Evolutionary conservation across 2,113 vertebrate species (phyloP).

Genomic region (Proteles cristata): DNA sequence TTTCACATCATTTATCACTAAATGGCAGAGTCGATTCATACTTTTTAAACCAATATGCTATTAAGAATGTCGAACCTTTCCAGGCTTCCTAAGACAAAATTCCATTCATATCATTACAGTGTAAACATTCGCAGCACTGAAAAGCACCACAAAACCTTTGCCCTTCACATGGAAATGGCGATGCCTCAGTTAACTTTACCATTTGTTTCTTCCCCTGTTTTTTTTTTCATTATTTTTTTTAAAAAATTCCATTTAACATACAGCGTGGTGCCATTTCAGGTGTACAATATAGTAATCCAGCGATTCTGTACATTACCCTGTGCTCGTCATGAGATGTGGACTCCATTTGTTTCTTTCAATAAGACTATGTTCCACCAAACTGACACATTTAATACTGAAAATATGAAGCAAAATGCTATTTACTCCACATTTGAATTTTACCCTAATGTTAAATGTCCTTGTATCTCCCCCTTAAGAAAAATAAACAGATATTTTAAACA

Average conservation of each 20-base stretch:
- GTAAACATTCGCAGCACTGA: neutral
- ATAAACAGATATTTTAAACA: neutral
- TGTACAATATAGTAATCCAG: too few relatives aligned
- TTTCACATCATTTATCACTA: too few relatives aligned
- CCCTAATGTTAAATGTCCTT: neutral
- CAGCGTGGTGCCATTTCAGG: neutral
- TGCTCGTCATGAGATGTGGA: neutral
- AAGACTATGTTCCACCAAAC: neutral
- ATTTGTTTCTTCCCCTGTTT: too few relatives aligned
- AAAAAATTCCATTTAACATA: neutral
- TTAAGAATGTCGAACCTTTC: too few relatives aligned
- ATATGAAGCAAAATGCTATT: neutral
- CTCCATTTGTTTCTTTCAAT: neutral
- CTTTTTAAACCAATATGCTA: neutral
- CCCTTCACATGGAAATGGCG: neutral
- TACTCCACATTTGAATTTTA: neutral
- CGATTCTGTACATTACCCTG: rapidly evolving
- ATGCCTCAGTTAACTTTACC: neutral
- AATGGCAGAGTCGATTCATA: rapidly evolving
- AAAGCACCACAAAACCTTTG: neutral
- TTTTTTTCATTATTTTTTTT: neutral
- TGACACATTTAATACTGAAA: neutral
- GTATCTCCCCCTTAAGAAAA: neutral
- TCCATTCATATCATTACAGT: rapidly evolving
- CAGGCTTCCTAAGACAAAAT: neutral